Conservation (phyloP, 2,113 vertebrate species). For the Syngnathus scovelli region DNA sequence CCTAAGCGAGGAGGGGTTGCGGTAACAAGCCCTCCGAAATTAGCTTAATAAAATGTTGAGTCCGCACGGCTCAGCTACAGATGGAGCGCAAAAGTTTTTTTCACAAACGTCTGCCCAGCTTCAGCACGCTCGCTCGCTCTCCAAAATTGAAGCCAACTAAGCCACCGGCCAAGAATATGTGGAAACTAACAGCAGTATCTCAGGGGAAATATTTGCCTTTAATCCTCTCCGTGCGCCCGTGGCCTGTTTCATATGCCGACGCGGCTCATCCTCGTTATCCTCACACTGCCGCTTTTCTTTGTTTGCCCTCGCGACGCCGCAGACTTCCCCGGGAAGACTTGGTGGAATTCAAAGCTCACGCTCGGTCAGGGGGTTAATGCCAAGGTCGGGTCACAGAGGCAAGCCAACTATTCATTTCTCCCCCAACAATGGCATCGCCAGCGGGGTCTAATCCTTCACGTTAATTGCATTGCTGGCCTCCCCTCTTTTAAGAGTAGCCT, state of each 20-base stretch:
- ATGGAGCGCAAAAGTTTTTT: background rate
- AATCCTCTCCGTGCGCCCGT: background rate
- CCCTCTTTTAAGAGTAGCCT: constrained; percentile 46
- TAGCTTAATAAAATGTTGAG: constrained; percentile 34
- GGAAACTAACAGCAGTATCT: constrained; percentile 24
- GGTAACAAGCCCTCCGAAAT: constrained; percentile 15
- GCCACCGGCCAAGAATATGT: constrained; percentile 11
- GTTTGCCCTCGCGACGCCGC: constrained; percentile 5
- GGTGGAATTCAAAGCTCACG: constrained; percentile 11
- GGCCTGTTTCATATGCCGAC: background rate
- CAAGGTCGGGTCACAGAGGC: constrained; percentile 40
- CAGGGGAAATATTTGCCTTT: constrained; percentile 8
- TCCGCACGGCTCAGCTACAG: constrained; percentile 22
- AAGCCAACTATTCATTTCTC: background rate
- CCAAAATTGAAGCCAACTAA: constrained; percentile 14
- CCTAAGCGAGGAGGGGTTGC: constrained; percentile 25
- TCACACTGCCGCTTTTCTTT: constrained; percentile 12
- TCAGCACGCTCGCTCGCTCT: constrained; percentile 2
- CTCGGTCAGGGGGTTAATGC: constrained; percentile 40
- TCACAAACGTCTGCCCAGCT: constrained; percentile 22
- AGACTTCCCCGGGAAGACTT: constrained; percentile 9
- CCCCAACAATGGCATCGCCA: constrained; percentile 30
- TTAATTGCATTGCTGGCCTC: constrained; percentile 49
- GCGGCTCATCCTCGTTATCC: constrained; percentile 22
- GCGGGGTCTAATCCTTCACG: constrained; percentile 41